Evolutionary conservation across 2,113 vertebrate genomes (phyloP).

Genomic region (Plecturocebus donacophilus): DNA sequence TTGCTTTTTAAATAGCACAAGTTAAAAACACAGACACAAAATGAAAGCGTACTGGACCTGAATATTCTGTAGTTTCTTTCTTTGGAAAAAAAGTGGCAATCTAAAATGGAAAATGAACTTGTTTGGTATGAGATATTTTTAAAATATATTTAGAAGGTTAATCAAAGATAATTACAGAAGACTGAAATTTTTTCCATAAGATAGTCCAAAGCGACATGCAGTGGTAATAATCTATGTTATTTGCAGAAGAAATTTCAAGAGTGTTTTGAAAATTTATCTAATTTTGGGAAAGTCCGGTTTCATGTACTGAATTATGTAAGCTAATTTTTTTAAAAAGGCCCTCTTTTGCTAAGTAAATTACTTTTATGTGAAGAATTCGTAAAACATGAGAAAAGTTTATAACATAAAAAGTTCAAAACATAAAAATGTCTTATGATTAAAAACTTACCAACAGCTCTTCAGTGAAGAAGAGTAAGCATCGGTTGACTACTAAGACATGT

Average conservation of each 20-base stretch:
- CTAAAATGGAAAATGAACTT: constrained; percentile 20
- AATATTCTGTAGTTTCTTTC: constrained; percentile 38
- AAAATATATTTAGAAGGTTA: constrained; percentile 47
- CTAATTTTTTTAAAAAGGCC: constrained; percentile 2
- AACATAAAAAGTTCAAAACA: too few species aligned
- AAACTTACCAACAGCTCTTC: constrained; percentile 59
- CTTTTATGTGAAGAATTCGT: too few species aligned
- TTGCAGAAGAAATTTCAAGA: constrained; percentile 28
- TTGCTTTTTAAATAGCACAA: constrained; percentile 38
- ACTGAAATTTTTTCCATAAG: neutral
- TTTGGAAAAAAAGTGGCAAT: neutral
- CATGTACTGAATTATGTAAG: neutral
- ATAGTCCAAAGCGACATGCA: neutral
- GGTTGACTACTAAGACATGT: constrained; percentile 54
- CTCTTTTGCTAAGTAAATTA: too few species aligned
- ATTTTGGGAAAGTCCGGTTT: constrained; percentile 39
- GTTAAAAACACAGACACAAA: constrained; percentile 55
- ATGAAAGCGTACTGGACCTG: neutral
- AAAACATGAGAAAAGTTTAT: too few species aligned
- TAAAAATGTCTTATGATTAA: constrained; percentile 29
- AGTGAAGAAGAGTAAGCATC: constrained; percentile 70
- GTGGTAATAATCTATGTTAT: neutral
- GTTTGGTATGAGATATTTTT: constrained; percentile 36
- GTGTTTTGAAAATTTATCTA: constrained; percentile 23
- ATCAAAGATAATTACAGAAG: constrained; percentile 48